Evolutionary conservation across 2,113 vertebrate genomes (phyloP).

Genomic region (Brachyistius frenatus): DNA sequence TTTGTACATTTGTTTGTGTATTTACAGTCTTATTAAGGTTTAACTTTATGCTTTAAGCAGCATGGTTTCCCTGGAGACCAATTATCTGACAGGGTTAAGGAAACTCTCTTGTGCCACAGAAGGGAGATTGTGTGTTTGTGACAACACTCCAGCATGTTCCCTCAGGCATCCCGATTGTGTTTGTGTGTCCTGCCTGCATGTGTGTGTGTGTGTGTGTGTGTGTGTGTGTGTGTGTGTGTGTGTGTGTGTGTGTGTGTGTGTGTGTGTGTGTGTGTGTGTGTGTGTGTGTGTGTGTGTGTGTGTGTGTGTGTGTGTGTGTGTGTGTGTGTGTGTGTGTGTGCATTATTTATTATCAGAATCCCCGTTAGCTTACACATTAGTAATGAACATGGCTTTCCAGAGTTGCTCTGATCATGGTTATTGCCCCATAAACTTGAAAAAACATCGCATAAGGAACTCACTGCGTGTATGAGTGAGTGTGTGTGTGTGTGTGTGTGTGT

Average conservation of each 20-base stretch:
- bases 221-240: constrained; percentile 13
- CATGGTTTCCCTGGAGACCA: constrained; percentile 73
- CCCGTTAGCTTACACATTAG: constrained; percentile 51
- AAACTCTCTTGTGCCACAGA: constrained; percentile 63
- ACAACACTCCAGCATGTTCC: constrained; percentile 71
- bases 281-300: constrained; percentile 27
- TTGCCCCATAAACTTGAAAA: constrained; percentile 22
- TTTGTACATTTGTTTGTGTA: constrained; percentile 37
- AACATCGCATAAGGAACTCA: neutral
- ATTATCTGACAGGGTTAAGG: constrained; percentile 80
- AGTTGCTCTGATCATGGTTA: constrained; percentile 60
- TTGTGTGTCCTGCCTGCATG: constrained; percentile 16
- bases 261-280: constrained; percentile 2
- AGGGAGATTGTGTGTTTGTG: constrained; percentile 65
- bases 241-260: constrained; percentile 19
- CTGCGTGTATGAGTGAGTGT: neutral
- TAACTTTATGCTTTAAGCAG: constrained; percentile 72
- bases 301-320: constrained; percentile 19
- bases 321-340: constrained; percentile 20
- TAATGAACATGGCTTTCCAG: constrained; percentile 49
- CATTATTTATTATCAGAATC: constrained; percentile 59
- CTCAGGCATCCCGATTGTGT: constrained; percentile 58
- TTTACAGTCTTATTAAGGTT: constrained; percentile 76
- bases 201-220: constrained; percentile 27
- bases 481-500: constrained; percentile 14